These are phyloP conservation scores for Hippoglossus hippoglossus DNA, from an alignment of 2,797 vertebrate genomes.

Conservation along the genomic window DNA sequence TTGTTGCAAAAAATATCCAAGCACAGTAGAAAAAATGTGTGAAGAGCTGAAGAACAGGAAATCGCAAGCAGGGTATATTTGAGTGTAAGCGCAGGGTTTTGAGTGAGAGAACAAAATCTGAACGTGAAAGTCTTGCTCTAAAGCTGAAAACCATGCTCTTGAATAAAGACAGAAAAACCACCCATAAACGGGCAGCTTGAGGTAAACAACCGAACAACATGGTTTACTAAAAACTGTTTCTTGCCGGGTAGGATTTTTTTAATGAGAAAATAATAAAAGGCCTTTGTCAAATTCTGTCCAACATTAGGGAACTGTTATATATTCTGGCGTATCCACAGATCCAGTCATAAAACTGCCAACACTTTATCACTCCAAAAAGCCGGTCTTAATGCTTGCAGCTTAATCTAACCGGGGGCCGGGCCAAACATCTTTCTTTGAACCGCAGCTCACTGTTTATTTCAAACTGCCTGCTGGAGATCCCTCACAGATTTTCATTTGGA, in stretches of 20 bases:
- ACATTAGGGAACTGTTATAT: conserved; percentile 43
- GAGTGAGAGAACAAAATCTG: too few species aligned
- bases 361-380: conserved; percentile 57
- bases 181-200: conserved; percentile 2
- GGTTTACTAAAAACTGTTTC: conserved; percentile 21
- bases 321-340: conserved; percentile 37
- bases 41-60: too few species aligned
- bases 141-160: too few species aligned
- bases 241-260: conserved; percentile 41
- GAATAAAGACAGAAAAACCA: too few species aligned
- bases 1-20: too few species aligned
- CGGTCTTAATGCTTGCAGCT: conserved; percentile 58
- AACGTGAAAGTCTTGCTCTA: too few species aligned
- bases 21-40: too few species aligned
- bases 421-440: conserved; percentile 73
- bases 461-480: conserved; percentile 62
- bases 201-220: conserved; percentile 26
- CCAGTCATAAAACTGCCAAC: conserved; percentile 53
- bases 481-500: conserved; percentile 72
- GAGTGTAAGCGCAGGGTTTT: too few species aligned
- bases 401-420: conserved; percentile 48
- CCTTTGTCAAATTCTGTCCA: conserved; percentile 2
- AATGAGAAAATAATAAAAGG: conserved; percentile 25
- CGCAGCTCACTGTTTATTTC: conserved; percentile 73
- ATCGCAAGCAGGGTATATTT: too few species aligned